Base-by-base conservation (phyloP, 2,888 invertebrate genomes). In the Dichetophora obliterata region DNA sequence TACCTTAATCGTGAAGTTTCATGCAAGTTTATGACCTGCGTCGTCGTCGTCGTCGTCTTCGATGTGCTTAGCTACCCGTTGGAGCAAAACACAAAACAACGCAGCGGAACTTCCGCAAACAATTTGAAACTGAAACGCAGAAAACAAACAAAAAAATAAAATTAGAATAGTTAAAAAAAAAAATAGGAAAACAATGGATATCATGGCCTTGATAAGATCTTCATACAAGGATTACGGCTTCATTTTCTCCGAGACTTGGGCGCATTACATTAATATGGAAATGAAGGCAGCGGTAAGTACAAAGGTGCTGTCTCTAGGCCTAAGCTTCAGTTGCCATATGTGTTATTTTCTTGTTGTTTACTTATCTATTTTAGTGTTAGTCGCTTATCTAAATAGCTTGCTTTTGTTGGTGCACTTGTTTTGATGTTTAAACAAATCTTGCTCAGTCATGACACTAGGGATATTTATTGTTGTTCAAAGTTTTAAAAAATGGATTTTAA, bases 241-340 rank as follows among this genome's bases (percentile, higher is more conserved):
- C 61, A 79, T 89, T 76, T 86, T 89, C 77, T 86, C 88, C 48
- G 88, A 87, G 76, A 83, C 80, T 85, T 92, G 85, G 91, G 90
- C 86, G 89, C 91, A 89, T 89, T 91, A 87, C 90, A 90, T 87
- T 89, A 91, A 85, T 88, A 88, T 88, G 86, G 91, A 91, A 90
- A 90, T 91, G 84, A 89, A 81, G 84, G 89, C 84, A 89, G 91
- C 91, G 90, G 92, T 92, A 86, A 89, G 85, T 86, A n/a, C n/a
- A n/a, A n/a, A 22, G 5, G 3, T 48, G 43, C 5, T 3, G 22
- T 5, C 34, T 43, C 22, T n/a, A n/a, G 2, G 9, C 8, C 48
- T 1, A 63, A 54, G 71, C 75, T 59, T 75, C 37, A 69, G 19
- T 57, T 50, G 57, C 3, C 19, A 19, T 69, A 50, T 16, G 24